These are phyloP conservation scores for Scleropages formosus DNA, from an alignment of 2,797 vertebrate species.

Conservation along the genomic window DNA sequence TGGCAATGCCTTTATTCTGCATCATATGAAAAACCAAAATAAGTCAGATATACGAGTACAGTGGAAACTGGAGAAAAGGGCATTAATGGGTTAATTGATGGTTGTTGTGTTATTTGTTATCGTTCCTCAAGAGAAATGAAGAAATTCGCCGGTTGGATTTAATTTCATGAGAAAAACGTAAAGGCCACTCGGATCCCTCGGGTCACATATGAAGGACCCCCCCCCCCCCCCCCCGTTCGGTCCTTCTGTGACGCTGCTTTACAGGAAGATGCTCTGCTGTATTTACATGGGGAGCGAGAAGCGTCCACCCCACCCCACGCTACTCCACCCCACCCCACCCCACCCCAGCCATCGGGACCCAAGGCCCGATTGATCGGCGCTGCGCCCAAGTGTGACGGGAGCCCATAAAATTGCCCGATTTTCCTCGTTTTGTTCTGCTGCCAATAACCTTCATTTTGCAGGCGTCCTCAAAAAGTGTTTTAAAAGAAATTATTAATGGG, in stretches of 20 bases:
- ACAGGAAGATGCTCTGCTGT: background rate
- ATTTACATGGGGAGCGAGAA: constrained; percentile 33
- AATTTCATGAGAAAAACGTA: no score
- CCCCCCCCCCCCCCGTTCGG: no score
- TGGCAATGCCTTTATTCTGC: no score
- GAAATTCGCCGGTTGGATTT: no score
- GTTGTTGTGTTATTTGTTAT: background rate
- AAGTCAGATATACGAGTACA: no score
- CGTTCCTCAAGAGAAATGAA: no score
- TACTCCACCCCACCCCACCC: constrained; percentile 14
- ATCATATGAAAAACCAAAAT: no score
- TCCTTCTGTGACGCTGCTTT: background rate
- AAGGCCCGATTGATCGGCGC: constrained; percentile 37
- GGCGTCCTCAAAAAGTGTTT: constrained; percentile 72
- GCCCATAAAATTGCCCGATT: constrained; percentile 60
- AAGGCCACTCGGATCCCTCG: no score
- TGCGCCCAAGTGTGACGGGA: constrained; percentile 42
- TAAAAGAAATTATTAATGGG: constrained; percentile 82
- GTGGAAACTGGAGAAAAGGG: no score
- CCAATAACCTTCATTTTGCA: constrained; percentile 78
- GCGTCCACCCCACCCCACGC: constrained; percentile 13
- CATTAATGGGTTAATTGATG: no score
- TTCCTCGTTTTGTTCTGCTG: constrained; percentile 63
- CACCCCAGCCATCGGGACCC: constrained; percentile 35
- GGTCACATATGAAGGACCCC: no score